Base-by-base conservation (phyloP, 2,888 invertebrate genomes). In the Entomobrya proxima region DNA sequence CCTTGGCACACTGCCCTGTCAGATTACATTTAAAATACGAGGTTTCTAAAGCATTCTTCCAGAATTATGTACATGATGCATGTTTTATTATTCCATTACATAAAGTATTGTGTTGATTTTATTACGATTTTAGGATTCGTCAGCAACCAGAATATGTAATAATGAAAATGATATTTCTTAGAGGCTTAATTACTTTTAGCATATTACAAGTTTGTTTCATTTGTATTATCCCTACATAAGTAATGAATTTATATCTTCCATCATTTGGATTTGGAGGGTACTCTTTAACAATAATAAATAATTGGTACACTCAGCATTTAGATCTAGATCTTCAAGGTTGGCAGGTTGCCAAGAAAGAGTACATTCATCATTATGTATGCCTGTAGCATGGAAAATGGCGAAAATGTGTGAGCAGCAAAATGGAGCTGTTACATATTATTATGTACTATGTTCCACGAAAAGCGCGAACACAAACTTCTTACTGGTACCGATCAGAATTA, bases 401-500 rank as follows among this genome's bases (percentile, higher is more conserved):
- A 37, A 67, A 67, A 67, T 67, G 11, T 67, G 35, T 30, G 61
- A 61, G 18, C 32, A 35, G n/a, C 27, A 18, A 61, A 32, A 35
- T 61, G 61, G 61, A 67, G 64, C 37, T 67, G 64, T 37, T 67
- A 67, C 64, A 67, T 37, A 30, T 67, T 13, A 24, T 2, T 35
- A 61, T 61, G 6, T 35, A 64, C 18, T 9, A 27, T 21, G n/a
- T 44, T 18, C 18, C 18, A 21, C n/a, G 9, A 18, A 61, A 61
- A 61, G 35, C 61, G 32, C 61, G 18, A 67, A 37, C 3, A 18
- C 7, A 21, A 37, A 67, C 5, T 18, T 35, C 3, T 15, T 32
- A 13, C 37, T 67, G 64, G 64, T 67, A 67, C 64, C 64, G 64
- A 37, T 67, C n/a, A 52, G n/a, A 52, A 21, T 18, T 21, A 52